Evolutionary conservation across 2,113 vertebrate species (phyloP).

Genomic region (Dasypus novemcinctus): DNA sequence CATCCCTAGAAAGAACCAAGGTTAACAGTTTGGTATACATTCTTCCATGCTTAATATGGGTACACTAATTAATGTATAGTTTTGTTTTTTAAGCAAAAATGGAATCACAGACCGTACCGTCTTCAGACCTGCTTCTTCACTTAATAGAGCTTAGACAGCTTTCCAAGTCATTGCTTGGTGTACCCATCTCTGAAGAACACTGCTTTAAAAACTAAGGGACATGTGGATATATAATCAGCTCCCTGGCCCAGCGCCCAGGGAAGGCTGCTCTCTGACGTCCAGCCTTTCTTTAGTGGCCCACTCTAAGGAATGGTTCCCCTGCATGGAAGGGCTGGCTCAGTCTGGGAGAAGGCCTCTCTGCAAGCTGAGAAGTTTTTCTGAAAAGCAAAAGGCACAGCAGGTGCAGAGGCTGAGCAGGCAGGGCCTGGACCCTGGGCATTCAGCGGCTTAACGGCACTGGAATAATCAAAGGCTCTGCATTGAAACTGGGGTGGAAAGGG

Average conservation of each 20-base stretch:
- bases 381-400: background rate
- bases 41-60: too few species aligned
- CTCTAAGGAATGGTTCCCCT: background rate
- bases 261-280: background rate
- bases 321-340: background rate
- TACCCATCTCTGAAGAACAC: background rate
- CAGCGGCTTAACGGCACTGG: background rate
- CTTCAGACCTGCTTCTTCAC: too few species aligned
- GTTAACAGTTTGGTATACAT: too few species aligned
- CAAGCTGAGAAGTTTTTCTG: background rate
- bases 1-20: too few species aligned
- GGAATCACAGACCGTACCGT: too few species aligned
- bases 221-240: background rate
- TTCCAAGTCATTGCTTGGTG: too few species aligned
- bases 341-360: background rate
- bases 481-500: background rate
- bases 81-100: too few species aligned
- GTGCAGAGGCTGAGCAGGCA: background rate
- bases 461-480: background rate
- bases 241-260: background rate
- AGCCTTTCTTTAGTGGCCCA: background rate
- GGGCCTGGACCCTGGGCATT: accelerated
- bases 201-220: background rate
- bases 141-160: too few species aligned
- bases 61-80: too few species aligned